phyloP scores from a whole-genome alignment of 2,113 vertebrate genomes.

The Daboia siamensis region DNA sequence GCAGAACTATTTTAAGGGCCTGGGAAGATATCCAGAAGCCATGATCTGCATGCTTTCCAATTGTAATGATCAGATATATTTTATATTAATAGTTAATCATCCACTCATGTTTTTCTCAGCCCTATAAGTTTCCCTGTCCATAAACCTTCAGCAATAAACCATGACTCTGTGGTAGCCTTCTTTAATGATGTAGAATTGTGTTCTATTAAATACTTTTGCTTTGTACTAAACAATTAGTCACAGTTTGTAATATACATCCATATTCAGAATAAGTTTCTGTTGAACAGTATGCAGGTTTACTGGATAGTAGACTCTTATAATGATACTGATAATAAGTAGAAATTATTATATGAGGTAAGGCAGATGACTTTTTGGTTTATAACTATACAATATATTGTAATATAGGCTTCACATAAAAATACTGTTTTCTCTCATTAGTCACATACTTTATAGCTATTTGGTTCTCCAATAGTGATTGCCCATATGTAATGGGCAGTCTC shows the following conservation, averaged over 20 bases:
- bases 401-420: constrained; percentile 54
- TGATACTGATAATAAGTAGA: constrained; percentile 56
- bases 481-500: background rate
- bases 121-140: constrained; percentile 40
- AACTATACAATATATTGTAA: constrained; percentile 13
- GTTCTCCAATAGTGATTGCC: background rate
- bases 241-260: constrained; percentile 42
- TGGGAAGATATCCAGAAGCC: background rate
- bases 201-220: constrained; percentile 56
- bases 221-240: constrained; percentile 52
- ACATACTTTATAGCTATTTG: constrained; percentile 55
- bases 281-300: constrained; percentile 53
- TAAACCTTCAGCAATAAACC: constrained; percentile 53
- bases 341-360: constrained; percentile 59
- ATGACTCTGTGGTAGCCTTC: constrained; percentile 56
- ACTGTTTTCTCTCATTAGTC: constrained; percentile 46
- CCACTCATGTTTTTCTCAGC: constrained; percentile 44
- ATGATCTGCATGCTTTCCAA: background rate
- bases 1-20: background rate
- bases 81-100: constrained; percentile 29
- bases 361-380: constrained; percentile 53
- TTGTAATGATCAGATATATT: background rate
- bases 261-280: constrained; percentile 53
- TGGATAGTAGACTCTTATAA: constrained; percentile 43
- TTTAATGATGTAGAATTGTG: constrained; percentile 54